A percentile compares a stretch with the other conserved stretches of the same genome.
Evolutionary conservation across 2,888 invertebrate genomes (phyloP).

Genomic region (Rhopalosiphum nymphaeae): DNA sequence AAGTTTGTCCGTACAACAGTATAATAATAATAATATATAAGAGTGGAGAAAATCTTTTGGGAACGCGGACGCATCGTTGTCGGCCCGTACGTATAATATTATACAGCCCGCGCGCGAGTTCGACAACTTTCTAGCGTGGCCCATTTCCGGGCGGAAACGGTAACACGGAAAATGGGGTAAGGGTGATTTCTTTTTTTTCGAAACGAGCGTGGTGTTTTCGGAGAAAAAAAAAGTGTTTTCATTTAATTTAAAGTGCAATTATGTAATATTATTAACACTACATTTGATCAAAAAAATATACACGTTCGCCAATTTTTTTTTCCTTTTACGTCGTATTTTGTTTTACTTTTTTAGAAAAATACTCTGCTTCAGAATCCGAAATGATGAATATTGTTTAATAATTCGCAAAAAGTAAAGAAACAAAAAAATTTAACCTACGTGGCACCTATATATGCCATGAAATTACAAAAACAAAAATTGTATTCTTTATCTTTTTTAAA

Average conservation of each 20-base stretch:
- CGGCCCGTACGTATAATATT: not conserved
- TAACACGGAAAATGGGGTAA: not conserved
- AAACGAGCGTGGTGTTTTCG: not conserved
- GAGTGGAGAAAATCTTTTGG: not conserved
- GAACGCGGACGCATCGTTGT: not conserved
- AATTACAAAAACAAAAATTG: not conserved
- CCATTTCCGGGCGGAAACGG: not conserved
- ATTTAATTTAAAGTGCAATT: not conserved
- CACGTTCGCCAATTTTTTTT: not conserved
- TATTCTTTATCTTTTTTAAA: not conserved
- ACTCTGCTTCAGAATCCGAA: no score
- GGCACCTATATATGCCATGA: not conserved
- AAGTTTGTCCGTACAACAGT: slow-evolving; percentile 30
- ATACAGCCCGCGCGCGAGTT: not conserved
- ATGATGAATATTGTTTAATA: no score
- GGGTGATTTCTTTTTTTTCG: not conserved
- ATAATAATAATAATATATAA: not conserved
- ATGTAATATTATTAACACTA: not conserved
- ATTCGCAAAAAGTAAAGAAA: no score
- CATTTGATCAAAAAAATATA: not conserved
- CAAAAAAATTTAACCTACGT: no score
- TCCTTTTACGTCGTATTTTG: not conserved
- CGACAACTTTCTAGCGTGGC: slow-evolving; percentile 2
- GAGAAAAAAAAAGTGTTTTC: not conserved
- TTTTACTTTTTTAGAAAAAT: not conserved